phyloP scores from a whole-genome alignment of 2,797 vertebrate genomes.

The Schizopygopsis pylzovi region DNA sequence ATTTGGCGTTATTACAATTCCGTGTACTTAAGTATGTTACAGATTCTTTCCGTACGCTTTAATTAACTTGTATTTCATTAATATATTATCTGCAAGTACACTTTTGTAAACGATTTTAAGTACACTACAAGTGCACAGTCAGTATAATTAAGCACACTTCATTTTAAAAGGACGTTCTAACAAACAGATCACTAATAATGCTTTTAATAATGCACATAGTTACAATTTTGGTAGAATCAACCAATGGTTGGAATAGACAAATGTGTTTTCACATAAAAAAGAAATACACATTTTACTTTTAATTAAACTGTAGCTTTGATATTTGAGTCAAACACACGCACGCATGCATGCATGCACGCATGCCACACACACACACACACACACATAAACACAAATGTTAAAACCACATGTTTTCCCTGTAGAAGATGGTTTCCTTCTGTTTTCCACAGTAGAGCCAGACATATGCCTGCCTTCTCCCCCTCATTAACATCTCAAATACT shows the following conservation, averaged over 20 bases:
- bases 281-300: background rate
- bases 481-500: constrained; percentile 10
- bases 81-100: background rate
- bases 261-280: background rate
- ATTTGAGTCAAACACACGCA: constrained; percentile 40
- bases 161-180: background rate
- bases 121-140: background rate
- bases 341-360: too few relatives aligned
- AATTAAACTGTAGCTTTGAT: background rate
- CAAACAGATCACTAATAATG: background rate
- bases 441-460: background rate
- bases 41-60: background rate
- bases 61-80: background rate
- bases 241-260: background rate
- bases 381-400: background rate
- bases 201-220: background rate
- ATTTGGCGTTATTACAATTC: background rate
- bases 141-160: background rate
- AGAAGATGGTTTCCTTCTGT: constrained; percentile 35
- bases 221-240: background rate
- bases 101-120: background rate
- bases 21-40: background rate
- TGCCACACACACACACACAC: constrained; percentile 37
- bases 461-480: background rate
- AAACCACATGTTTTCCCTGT: constrained; percentile 8